phyloP scores from a whole-genome alignment of 2,113 vertebrate species.

The Cyprinodon tularosa region DNA sequence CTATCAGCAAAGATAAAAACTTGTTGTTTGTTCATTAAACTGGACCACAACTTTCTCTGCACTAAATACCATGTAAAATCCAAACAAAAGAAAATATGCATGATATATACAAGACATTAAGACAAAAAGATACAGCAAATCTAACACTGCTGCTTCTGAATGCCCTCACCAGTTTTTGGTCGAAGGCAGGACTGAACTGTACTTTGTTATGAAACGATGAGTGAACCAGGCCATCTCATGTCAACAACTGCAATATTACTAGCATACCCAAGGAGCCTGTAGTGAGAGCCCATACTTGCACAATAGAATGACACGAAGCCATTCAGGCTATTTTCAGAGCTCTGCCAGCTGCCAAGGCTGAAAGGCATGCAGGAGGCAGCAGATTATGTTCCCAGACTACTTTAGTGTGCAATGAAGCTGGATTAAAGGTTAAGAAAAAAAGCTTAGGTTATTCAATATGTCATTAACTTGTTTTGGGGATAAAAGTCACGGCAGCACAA shows the following conservation, averaged over 20 bases:
- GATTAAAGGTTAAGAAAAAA: slow-evolving; percentile 58
- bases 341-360: slow-evolving; percentile 49
- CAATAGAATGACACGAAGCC: slow-evolving; percentile 43
- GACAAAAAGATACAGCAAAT: no score
- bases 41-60: no score
- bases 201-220: slow-evolving; percentile 1
- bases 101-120: neutral
- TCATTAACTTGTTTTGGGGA: slow-evolving; percentile 54
- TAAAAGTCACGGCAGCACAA: slow-evolving; percentile 22
- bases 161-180: no score
- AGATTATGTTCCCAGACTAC: slow-evolving; percentile 60
- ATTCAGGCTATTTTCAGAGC: slow-evolving; percentile 63
- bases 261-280: slow-evolving; percentile 16
- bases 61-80: neutral
- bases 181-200: neutral
- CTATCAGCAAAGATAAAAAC: slow-evolving; percentile 1
- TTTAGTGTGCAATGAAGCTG: slow-evolving; percentile 46
- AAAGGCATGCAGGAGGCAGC: slow-evolving; percentile 45
- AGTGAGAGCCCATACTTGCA: slow-evolving; percentile 19
- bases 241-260: slow-evolving; percentile 12
- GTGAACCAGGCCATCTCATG: neutral
- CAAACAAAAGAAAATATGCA: neutral
- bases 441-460: slow-evolving; percentile 63
- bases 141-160: no score
- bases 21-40: neutral